Evolutionary conservation across 2,113 vertebrate species (phyloP), one percentile per base, ranked within the genome.

Genomic region (Peromyscus polionotus): DNA sequence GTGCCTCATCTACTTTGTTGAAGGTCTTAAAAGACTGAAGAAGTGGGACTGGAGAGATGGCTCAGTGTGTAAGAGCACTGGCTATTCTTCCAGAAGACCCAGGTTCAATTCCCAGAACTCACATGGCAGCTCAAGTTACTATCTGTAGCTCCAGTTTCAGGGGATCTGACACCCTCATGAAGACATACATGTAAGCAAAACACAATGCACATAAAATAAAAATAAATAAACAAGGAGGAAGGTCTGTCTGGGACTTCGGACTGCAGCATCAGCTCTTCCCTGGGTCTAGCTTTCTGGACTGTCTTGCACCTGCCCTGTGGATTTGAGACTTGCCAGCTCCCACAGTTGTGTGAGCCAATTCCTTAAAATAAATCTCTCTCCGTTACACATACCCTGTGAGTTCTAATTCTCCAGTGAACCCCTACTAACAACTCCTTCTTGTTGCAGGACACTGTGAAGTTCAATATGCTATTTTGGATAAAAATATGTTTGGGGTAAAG

Each of bases 361-460:
- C 22, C 77, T 97, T 92, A 80, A 95, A 75, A 88, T 83, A 93
- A 91, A 77, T 72, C 39, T 94, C n/a, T 81, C 26, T 91, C 4
- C 73, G 13, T 70, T 70, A 39, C 72, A 67, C 42, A 76, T 14
- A 39, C 39, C 8, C 36, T 26, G 12, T 54, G 48, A 63, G 48
- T 59, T 72, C 24, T 95, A 14, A 88, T 65, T 88, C 68, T 94
- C 68, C 73, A 20, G 24, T 65, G 63, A 92, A 83, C n/a, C 24
- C 12, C 68, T 12, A 54, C 36, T 54, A 61, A 72, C 13, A 67
- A 39, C 77, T 92, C 70, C 89, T 79, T 90, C 48, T 57, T 63
- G 24, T 80, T 68, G 16, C 7, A 65, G 73, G 88, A 59, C 54
- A 48, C 3, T 68, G 86, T 72, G 70, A 45, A 19, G 61, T 95